phyloP scores from a whole-genome alignment of 1,140 invertebrate species.

The Geopemphigus sp. region DNA sequence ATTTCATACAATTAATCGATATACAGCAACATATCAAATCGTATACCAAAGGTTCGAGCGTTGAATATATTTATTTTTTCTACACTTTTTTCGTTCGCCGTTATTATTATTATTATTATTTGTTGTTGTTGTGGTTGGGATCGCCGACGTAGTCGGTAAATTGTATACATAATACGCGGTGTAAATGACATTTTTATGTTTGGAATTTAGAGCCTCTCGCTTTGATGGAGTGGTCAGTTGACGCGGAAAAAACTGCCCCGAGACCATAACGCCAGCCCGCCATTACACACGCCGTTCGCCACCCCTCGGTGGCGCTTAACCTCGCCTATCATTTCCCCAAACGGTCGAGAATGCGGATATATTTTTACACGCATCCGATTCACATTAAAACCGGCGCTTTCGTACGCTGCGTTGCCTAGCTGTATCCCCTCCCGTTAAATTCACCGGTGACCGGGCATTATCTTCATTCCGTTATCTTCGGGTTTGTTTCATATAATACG shows the following conservation, averaged over 20 bases:
- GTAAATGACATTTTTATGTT: slow-evolving; percentile 49
- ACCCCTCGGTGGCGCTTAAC: not conserved
- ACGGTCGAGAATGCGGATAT: slow-evolving; percentile 3
- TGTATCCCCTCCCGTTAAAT: slow-evolving; percentile 4
- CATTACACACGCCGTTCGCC: too few relatives aligned
- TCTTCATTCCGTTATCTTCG: slow-evolving; percentile 27
- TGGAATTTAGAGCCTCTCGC: slow-evolving; percentile 18
- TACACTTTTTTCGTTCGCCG: not conserved
- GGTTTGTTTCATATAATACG: slow-evolving; percentile 28
- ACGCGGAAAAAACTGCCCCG: slow-evolving; percentile 21
- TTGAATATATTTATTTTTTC: not conserved
- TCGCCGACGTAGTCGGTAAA: slow-evolving; percentile 11
- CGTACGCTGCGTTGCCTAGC: not conserved
- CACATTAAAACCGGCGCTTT: slow-evolving; percentile 32
- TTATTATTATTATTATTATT: not conserved
- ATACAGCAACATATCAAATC: too few relatives aligned
- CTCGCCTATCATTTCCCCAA: slow-evolving; percentile 28
- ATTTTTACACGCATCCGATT: slow-evolving; percentile 30
- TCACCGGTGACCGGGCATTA: slow-evolving; percentile 17
- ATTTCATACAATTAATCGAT: too few relatives aligned
- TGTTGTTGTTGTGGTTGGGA: not conserved
- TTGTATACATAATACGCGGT: slow-evolving; percentile 30
- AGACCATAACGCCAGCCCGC: slow-evolving; percentile 18
- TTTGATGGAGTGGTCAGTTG: slow-evolving; percentile 46
- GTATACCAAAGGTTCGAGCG: too few relatives aligned